A percentile compares a stretch with the other conserved stretches of the same genome.
Evolutionary conservation across 2,797 vertebrate genomes (phyloP).

Genomic region (Pelochelys cantorii): DNA sequence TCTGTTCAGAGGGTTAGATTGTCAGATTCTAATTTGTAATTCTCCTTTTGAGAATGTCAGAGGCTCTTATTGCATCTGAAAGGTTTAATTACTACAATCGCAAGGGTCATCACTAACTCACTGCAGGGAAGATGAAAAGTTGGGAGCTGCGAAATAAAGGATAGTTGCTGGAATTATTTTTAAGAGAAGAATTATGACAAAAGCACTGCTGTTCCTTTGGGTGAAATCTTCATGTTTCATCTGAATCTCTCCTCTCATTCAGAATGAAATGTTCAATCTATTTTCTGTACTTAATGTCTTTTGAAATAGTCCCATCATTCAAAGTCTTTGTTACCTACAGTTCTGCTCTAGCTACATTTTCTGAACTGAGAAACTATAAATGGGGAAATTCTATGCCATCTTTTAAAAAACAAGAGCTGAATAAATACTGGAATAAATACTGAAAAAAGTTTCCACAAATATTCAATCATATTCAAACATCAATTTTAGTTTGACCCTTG

Average conservation of each 20-base stretch:
- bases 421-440: background rate
- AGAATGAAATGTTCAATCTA: conserved; percentile 50
- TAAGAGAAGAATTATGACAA: conserved; percentile 33
- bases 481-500: background rate
- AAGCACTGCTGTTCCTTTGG: conserved; percentile 50
- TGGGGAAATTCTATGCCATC: background rate
- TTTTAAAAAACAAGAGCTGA: background rate
- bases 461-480: background rate
- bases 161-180: conserved; percentile 39
- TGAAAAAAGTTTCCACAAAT: background rate
- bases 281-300: conserved; percentile 17
- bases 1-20: conserved; percentile 10
- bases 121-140: conserved; percentile 23
- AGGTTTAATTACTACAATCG: conserved; percentile 65
- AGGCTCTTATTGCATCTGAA: conserved; percentile 34
- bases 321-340: background rate
- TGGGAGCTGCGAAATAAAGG: conserved; percentile 57
- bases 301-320: conserved; percentile 15
- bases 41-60: conserved; percentile 59
- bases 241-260: conserved; percentile 40
- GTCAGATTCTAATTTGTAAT: conserved; percentile 52
- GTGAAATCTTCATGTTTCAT: conserved; percentile 31
- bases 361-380: background rate
- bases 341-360: background rate
- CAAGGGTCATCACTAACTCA: conserved; percentile 57